Percentiles rank a stretch among this genome's conserved stretches.
These are phyloP conservation scores for Prunella fulvescens DNA, from an alignment of 2,113 vertebrate species.

Conservation along the genomic window DNA sequence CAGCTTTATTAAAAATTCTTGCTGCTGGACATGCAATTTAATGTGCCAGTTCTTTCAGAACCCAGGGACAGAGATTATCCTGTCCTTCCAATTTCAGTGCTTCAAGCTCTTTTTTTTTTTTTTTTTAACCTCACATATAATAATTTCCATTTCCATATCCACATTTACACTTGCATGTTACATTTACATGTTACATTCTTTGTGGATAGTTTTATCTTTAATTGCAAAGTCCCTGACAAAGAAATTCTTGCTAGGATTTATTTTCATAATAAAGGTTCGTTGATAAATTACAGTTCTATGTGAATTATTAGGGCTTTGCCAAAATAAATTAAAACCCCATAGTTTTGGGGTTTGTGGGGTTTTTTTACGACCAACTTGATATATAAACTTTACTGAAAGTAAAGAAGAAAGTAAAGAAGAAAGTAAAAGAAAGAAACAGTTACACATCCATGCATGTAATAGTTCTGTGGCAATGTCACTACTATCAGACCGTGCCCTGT, in stretches of 20 bases:
- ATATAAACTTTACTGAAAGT: background rate
- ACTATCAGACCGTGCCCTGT: background rate
- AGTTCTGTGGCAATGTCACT: background rate
- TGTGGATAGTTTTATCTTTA: constrained; percentile 50
- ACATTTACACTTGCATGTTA: background rate
- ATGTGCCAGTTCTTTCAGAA: constrained; percentile 33
- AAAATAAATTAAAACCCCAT: background rate
- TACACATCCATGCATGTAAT: background rate
- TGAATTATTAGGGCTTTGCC: constrained; percentile 30
- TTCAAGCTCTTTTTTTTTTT: constrained; percentile 34
- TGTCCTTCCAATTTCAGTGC: background rate
- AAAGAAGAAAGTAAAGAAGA: no score
- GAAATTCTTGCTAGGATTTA: constrained; percentile 38
- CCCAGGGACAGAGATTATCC: constrained; percentile 29
- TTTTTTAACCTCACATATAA: background rate
- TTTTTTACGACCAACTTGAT: background rate
- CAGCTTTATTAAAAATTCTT: constrained; percentile 36
- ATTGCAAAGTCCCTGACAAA: constrained; percentile 39
- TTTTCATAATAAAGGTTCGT: constrained; percentile 54
- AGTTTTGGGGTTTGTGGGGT: background rate
- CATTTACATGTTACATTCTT: background rate
- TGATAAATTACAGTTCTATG: constrained; percentile 28
- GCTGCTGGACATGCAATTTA: constrained; percentile 50
- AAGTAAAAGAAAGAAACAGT: background rate
- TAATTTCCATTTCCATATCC: constrained; percentile 8